Evolutionary conservation across 2,113 vertebrate species (phyloP).

Genomic region (Melanostigma gelatinosum): DNA sequence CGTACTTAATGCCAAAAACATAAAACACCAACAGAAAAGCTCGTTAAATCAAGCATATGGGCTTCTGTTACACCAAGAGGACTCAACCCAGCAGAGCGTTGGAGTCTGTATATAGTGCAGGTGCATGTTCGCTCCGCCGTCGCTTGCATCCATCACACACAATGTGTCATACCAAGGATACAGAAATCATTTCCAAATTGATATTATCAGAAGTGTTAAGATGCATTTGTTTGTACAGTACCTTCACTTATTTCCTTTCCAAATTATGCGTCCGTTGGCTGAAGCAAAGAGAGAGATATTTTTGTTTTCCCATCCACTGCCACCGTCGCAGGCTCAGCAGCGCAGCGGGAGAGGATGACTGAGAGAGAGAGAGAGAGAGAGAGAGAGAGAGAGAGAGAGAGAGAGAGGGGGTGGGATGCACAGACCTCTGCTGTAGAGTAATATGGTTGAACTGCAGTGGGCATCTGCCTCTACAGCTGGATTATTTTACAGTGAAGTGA

Average conservation of each 20-base stretch:
- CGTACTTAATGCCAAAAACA: background rate
- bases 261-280: slow-evolving; percentile 46
- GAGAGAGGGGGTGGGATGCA: slow-evolving; percentile 54
- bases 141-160: slow-evolving; percentile 28
- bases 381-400: slow-evolving; percentile 37
- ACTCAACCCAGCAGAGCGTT: slow-evolving; percentile 44
- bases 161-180: slow-evolving; percentile 9
- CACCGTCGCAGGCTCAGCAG: slow-evolving; percentile 74
- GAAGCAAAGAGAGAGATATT: slow-evolving; percentile 44
- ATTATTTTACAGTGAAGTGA: background rate
- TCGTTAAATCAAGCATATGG: slow-evolving; percentile 43
- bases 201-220: background rate
- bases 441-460: slow-evolving; percentile 67
- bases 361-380: slow-evolving; percentile 48
- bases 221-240: slow-evolving; percentile 49
- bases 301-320: slow-evolving; percentile 55
- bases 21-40: slow-evolving; percentile 15
- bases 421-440: slow-evolving; percentile 65
- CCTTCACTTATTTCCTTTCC: slow-evolving; percentile 62
- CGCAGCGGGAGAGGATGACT: slow-evolving; percentile 65
- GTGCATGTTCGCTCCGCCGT: slow-evolving; percentile 57
- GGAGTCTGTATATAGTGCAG: slow-evolving; percentile 61
- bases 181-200: background rate
- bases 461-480: slow-evolving; percentile 45
- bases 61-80: slow-evolving; percentile 70